phyloP scores from a whole-genome alignment of 2,888 invertebrate genomes.

The Tiliacea aurago region DNA sequence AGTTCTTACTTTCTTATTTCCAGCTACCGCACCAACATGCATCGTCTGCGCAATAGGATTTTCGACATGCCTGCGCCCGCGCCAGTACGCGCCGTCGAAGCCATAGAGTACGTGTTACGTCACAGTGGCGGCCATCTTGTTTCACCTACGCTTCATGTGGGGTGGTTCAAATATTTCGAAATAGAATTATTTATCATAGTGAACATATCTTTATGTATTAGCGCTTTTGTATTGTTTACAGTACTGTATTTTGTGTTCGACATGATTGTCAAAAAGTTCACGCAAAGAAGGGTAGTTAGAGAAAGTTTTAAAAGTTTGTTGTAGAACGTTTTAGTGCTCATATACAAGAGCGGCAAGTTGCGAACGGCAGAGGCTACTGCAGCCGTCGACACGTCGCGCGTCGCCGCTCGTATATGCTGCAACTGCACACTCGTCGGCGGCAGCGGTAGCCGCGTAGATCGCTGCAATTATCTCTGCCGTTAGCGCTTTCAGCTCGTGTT shows the following conservation, averaged over 20 bases:
- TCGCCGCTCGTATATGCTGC: too few relatives aligned
- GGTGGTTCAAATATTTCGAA: conserved; percentile 39
- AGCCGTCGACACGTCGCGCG: too few relatives aligned
- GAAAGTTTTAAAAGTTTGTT: conserved; percentile 23
- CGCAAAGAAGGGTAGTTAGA: not conserved
- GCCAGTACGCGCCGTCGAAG: conserved; percentile 36
- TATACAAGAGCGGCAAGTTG: too few relatives aligned
- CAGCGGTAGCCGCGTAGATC: too few relatives aligned
- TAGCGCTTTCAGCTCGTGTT: too few relatives aligned
- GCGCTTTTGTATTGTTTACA: conserved; percentile 24
- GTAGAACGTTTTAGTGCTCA: conserved; percentile 4
- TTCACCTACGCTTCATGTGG: conserved; percentile 19
- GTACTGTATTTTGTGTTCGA: conserved; percentile 14
- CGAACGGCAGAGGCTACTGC: too few relatives aligned
- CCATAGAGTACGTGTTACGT: conserved; percentile 43
- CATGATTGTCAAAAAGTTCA: conserved; percentile 8
- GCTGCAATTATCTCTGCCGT: too few relatives aligned
- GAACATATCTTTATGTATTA: not conserved
- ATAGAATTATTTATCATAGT: conserved; percentile 40
- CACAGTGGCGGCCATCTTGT: conserved; percentile 29
- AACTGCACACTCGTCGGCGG: too few relatives aligned
- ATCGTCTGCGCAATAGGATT: conserved; percentile 20
- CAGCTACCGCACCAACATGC: conserved; percentile 40
- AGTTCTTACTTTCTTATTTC: not conserved
- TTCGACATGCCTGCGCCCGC: conserved; percentile 37